Evolutionary conservation across 2,888 invertebrate genomes (phyloP), one percentile per base, ranked within the genome.

Genomic region (Chymomyza procnemis): DNA sequence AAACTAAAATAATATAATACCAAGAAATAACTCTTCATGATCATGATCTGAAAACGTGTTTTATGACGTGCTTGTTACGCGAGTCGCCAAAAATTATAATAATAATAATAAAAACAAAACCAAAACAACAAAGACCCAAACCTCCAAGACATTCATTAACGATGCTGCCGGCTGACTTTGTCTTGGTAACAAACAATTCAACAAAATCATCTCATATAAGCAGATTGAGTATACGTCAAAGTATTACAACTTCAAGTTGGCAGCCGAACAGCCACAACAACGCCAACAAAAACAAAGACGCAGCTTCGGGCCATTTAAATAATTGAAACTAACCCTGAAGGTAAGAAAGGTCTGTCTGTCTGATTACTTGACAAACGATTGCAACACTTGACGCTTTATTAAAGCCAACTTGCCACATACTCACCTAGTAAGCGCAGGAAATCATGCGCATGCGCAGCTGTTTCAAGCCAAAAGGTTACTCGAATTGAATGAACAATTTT

Each of bases 1-100:
- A 41, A 12, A n/a, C n/a, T n/a, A n/a, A 41, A 41, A 41, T 41
- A 12, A 41, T 41, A n/a, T 12, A 0, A 41, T 41, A 41, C 9
- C 34, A 41, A 41, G 34, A 41, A 41, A 41, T 41, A 41, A 41
- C 4, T 16, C 59, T n/a, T 52, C 64, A 81, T 81, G 81, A 66
- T 69, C 68, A 84, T n/a, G n/a, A n/a, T 84, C 69, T 78, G 79
- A 79, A 81, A 81, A 81, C 85, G 79, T 81, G 80, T 84, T 81
- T 73, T 73, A 65, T 64, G 69, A 46, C 59, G 77, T 71, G 73
- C 77, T 75, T 75, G 77, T 70, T 71, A 73, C 69, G 71, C 65
- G 54, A 64, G 22, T 66, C 67, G 52, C 74, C 78, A 73, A 69
- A 76, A 70, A 41, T 12, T 12, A 41, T 41, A 41, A 41, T 12